phyloP scores from a whole-genome alignment of 2,797 vertebrate species.

The Champsocephalus esox region DNA sequence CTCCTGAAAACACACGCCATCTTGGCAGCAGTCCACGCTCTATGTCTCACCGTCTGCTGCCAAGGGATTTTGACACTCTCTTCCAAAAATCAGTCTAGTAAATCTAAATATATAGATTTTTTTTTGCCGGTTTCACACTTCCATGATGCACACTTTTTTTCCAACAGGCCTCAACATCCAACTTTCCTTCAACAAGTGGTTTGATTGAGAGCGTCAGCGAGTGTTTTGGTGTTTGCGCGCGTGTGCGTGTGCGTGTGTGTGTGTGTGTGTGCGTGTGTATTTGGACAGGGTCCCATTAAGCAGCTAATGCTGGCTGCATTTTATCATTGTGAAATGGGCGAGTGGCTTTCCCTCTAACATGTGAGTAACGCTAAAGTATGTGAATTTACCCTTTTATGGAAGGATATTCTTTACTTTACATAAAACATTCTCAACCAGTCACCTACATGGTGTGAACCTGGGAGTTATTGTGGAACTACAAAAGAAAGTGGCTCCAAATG shows the following conservation, averaged over 20 bases:
- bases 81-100: slow-evolving; percentile 80
- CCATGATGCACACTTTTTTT: slow-evolving; percentile 71
- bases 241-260: background rate
- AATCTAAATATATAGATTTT: slow-evolving; percentile 77
- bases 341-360: slow-evolving; percentile 23
- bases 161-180: slow-evolving; percentile 61
- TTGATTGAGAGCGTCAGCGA: slow-evolving; percentile 59
- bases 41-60: slow-evolving; percentile 58
- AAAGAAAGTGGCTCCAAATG: slow-evolving; percentile 5
- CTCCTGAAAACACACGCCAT: slow-evolving; percentile 66
- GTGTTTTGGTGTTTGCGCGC: slow-evolving; percentile 46
- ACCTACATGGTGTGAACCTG: background rate
- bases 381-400: slow-evolving; percentile 20
- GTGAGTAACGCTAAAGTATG: slow-evolving; percentile 28
- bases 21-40: slow-evolving; percentile 55
- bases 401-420: slow-evolving; percentile 10
- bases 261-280: slow-evolving; percentile 1
- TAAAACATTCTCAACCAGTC: slow-evolving; percentile 18
- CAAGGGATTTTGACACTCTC: slow-evolving; percentile 53
- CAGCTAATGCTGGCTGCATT: slow-evolving; percentile 57
- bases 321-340: slow-evolving; percentile 42
- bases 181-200: slow-evolving; percentile 76
- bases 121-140: slow-evolving; percentile 80
- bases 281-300: slow-evolving; percentile 51
- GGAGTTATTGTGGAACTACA: background rate